Evolutionary conservation across 2,888 invertebrate species (phyloP), one percentile per base, ranked within the genome.

Genomic region (Kryphioiulus occultus): DNA sequence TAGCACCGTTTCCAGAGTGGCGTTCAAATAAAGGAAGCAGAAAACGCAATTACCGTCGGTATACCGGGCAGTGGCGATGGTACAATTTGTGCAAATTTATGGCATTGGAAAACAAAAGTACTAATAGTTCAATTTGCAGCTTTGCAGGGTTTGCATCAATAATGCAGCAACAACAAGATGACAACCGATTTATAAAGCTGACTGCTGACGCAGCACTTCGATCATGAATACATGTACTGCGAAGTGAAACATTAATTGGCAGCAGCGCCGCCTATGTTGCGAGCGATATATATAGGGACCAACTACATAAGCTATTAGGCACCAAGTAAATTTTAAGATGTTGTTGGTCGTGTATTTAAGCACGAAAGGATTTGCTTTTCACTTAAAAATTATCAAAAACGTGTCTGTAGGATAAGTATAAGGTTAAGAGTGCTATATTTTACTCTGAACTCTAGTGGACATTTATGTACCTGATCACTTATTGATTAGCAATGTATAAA

Each of bases 81-180:
- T 15, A 78, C 78, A 78, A 78, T 78, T 26, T 78, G 78, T 78
- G 78, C 78, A 78, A 78, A 78, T 78, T 78, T 78, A 78, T 78
- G 78, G 78, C 26, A 78, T 78, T 78, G 78, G 15, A 19, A 78
- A 30, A 78, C 26, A 78, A 78, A 26, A 30, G 26, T 78, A 15
- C 78, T 78, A 78, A 78, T 78, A 30, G 78, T 30, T 12, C 30
- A 78, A 78, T 78, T 78, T 78, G 78, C 78, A 78, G 30, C 30
- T 78, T 30, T 78, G 68, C 22, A 5, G 19, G 2, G 22, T 7
- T 4, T 10, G 68, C 78, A 30, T 78, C 78, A 30, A 78, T 78
- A 15, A 78, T 26, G 30, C 2, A 26, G 68, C 10, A 26, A 68
- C 68, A 26, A 10, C 22, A 2, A 78, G 78, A 78, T 78, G 78